phyloP scores from a whole-genome alignment of 2,888 invertebrate species.

The Oscheius myriophilus region DNA sequence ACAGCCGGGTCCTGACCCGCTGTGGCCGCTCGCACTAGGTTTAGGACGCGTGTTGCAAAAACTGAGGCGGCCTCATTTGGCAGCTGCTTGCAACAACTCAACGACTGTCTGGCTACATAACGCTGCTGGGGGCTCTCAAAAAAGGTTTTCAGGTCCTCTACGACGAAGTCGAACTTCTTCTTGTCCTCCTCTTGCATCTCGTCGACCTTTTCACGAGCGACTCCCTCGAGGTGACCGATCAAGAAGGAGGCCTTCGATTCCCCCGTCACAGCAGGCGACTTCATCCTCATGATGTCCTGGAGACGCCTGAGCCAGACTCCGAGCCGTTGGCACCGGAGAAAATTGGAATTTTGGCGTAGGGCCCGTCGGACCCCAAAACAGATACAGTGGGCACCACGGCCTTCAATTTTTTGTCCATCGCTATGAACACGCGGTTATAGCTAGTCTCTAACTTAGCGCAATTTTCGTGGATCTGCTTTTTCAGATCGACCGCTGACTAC shows the following conservation, averaged over 20 bases:
- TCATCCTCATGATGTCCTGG: background rate
- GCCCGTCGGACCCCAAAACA: too few relatives aligned
- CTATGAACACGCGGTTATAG: too few relatives aligned
- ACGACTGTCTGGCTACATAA: background rate
- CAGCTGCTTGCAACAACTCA: background rate
- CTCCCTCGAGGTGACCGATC: constrained; percentile 2
- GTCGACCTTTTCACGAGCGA: constrained; percentile 10
- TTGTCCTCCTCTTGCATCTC: background rate
- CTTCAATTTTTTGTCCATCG: too few relatives aligned
- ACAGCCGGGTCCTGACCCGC: background rate
- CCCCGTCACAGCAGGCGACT: background rate
- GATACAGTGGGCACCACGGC: too few relatives aligned
- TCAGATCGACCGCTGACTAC: too few relatives aligned
- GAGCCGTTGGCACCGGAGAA: too few relatives aligned
- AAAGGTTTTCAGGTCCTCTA: background rate
- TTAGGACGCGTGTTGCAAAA: background rate
- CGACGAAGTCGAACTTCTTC: background rate
- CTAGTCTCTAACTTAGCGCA: too few relatives aligned
- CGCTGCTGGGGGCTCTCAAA: constrained; percentile 1
- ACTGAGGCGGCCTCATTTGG: background rate
- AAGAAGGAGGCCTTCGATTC: constrained; percentile 2
- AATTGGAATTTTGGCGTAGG: too few relatives aligned
- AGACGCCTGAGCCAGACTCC: background rate
- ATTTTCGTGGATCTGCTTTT: too few relatives aligned
- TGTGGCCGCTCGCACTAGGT: constrained; percentile 6